These are phyloP conservation scores for Pyrgus malvae DNA, from an alignment of 2,888 invertebrate genomes.

Conservation along the genomic window DNA sequence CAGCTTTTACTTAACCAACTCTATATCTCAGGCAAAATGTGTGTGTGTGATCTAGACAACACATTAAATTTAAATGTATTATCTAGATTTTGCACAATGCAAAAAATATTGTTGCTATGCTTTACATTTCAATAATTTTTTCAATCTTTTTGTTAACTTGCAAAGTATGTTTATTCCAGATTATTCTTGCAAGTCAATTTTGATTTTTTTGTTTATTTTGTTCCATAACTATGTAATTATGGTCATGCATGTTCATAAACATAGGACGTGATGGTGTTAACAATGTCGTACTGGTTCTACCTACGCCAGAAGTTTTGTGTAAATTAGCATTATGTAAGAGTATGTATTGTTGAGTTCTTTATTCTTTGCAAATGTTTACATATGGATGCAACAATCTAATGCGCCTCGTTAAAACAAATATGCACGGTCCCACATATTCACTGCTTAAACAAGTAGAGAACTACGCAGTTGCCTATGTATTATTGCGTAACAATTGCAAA, in stretches of 20 bases:
- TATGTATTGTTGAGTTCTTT: constrained; percentile 2
- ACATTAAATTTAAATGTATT: too few relatives aligned
- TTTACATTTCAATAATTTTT: too few relatives aligned
- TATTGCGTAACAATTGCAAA: background rate
- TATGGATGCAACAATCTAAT: constrained; percentile 25
- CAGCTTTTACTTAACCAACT: too few relatives aligned
- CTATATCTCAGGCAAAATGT: too few relatives aligned
- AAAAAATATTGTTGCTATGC: too few relatives aligned
- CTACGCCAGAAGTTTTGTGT: constrained; percentile 10
- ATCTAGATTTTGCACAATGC: too few relatives aligned
- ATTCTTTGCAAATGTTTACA: constrained; percentile 17
- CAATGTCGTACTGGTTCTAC: background rate
- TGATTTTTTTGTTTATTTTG: too few relatives aligned
- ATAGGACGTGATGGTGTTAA: constrained; percentile 10
- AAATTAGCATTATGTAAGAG: constrained; percentile 8
- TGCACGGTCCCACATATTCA: constrained; percentile 4
- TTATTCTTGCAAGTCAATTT: too few relatives aligned
- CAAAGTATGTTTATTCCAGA: too few relatives aligned
- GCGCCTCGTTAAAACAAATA: constrained; percentile 8
- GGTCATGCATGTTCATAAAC: background rate
- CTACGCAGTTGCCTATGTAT: constrained; percentile 15
- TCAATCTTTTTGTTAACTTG: too few relatives aligned
- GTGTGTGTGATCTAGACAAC: too few relatives aligned
- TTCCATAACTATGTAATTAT: background rate
- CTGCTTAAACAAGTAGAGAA: constrained; percentile 9